Percentiles rank a stretch among this genome's conserved stretches.
phyloP scores from a whole-genome alignment of 2,113 vertebrate species.

The human (Homo sapiens) region DNA sequence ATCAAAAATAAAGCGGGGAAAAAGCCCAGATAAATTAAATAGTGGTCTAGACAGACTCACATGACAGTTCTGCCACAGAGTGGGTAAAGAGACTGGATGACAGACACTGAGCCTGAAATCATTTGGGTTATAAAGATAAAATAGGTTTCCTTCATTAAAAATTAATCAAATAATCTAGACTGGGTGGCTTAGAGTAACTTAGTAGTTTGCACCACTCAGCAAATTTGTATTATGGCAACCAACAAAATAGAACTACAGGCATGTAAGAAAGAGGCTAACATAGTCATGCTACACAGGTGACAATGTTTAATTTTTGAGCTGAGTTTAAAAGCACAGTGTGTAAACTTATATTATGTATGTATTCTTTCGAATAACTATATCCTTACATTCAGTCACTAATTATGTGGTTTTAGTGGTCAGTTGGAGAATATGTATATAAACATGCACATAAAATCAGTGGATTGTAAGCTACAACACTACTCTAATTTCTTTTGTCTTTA shows the following conservation, averaged over 20 bases:
- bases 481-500: neutral
- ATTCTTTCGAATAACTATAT: neutral
- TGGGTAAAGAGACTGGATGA: neutral
- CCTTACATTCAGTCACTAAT: neutral
- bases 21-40: neutral
- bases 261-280: neutral
- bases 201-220: neutral
- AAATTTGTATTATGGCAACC: neutral
- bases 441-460: neutral
- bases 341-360: neutral
- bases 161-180: slow-evolving; percentile 44
- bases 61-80: neutral
- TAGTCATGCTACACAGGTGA: neutral
- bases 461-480: neutral
- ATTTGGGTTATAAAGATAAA: slow-evolving; percentile 14
- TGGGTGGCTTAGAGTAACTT: neutral
- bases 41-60: neutral
- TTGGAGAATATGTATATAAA: neutral
- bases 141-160: slow-evolving; percentile 50
- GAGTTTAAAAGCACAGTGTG: neutral
- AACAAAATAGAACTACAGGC: slow-evolving; percentile 11
- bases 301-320: neutral
- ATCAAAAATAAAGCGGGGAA: neutral
- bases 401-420: neutral
- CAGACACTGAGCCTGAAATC: neutral